Evolutionary conservation across 2,113 vertebrate genomes (phyloP).

Genomic region (Loxodonta africana): DNA sequence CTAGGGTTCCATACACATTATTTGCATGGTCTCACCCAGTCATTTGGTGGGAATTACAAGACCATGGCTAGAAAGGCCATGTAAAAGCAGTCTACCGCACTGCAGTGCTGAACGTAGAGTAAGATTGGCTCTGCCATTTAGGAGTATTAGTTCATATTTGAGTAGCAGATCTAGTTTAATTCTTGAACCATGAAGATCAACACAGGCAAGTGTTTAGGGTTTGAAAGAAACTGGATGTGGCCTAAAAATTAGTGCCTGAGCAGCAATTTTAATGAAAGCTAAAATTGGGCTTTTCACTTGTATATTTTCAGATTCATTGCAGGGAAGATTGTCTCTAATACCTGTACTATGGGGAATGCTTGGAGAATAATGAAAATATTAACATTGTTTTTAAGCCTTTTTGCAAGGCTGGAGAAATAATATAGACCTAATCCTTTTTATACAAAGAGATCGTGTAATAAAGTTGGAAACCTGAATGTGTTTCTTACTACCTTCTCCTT

Average conservation of each 20-base stretch:
- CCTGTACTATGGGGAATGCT: neutral
- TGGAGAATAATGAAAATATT: neutral
- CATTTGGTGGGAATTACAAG: no score
- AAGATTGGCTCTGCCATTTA: neutral
- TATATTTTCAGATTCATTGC: neutral
- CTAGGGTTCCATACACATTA: no score
- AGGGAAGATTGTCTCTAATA: neutral
- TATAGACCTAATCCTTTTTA: conserved; percentile 12
- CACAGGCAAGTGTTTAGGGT: neutral
- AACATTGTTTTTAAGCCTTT: conserved; percentile 15
- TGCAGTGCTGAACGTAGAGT: neutral
- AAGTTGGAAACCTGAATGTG: conserved; percentile 21
- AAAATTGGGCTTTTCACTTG: neutral
- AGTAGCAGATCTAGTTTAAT: neutral
- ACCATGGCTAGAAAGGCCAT: no score
- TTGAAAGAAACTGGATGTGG: neutral
- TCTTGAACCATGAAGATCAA: neutral
- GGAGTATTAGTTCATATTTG: neutral
- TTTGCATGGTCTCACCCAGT: no score
- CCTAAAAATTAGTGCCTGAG: neutral
- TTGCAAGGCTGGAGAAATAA: conserved; percentile 12
- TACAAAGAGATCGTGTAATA: neutral
- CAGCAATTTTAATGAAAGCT: conserved; percentile 37
- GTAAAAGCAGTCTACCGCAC: no score
- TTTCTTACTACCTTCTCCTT: neutral